Evolutionary conservation across 2,888 invertebrate species (phyloP).

Genomic region (Phyllotreta striolata): DNA sequence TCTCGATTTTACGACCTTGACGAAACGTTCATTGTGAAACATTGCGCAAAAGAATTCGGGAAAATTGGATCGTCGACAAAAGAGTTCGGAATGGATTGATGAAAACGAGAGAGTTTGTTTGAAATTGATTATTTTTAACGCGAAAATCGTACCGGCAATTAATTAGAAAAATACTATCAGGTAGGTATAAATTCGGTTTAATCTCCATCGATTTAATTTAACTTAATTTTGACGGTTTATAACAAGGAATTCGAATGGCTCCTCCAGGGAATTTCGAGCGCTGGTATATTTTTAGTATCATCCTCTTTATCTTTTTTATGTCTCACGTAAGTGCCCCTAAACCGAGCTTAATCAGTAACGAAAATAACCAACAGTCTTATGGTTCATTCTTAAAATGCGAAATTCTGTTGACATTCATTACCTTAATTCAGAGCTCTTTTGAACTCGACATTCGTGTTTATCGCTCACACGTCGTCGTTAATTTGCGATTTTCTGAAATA

Average conservation of each 20-base stretch:
- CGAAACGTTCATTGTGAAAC: conserved; percentile 30
- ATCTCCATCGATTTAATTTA: too few species aligned
- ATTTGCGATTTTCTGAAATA: not conserved
- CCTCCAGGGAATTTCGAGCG: not conserved
- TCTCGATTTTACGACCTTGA: conserved; percentile 26
- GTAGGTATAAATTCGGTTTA: too few species aligned
- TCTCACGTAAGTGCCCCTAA: conserved; percentile 17
- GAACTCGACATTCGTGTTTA: not conserved
- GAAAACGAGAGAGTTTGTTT: conserved; percentile 7
- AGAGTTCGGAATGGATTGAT: conserved; percentile 19
- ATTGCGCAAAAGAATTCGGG: conserved; percentile 23
- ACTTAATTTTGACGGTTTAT: too few species aligned
- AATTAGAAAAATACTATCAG: too few species aligned
- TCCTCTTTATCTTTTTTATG: conserved; percentile 12
- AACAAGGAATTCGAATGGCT: too few species aligned
- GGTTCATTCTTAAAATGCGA: conserved; percentile 8
- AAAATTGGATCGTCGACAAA: conserved; percentile 24
- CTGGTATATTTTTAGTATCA: conserved; percentile 9
- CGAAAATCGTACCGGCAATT: not conserved
- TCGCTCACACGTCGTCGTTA: conserved; percentile 2
- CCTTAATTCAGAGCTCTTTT: not conserved
- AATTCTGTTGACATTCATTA: not conserved
- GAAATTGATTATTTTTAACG: conserved; percentile 4
- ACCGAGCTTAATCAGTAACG: conserved; percentile 12
- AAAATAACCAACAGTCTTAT: conserved; percentile 16